Evolutionary conservation across 2,113 vertebrate genomes (phyloP), one percentile per base, ranked within the genome.

Genomic region (Muscicapa adusta): DNA sequence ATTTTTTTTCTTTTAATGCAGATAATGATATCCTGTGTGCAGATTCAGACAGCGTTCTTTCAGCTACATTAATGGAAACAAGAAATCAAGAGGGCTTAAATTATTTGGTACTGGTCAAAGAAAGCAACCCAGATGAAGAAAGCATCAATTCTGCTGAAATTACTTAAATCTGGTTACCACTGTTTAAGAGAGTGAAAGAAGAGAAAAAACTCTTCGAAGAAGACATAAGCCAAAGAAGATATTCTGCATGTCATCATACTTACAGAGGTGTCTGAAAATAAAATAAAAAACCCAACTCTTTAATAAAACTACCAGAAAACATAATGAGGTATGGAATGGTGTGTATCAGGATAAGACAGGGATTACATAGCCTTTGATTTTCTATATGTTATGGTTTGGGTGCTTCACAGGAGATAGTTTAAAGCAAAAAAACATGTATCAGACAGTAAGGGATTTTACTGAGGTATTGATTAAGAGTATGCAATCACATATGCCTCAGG

Each of bases 41-140:
- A 74, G 96, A 94, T 91, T 95, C 85, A 9, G 96, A 91, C 78
- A 95, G 87, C 2, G 1, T 65, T 73, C 76, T 38, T 36, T 95
- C 97, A 66, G 12, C 94, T 51, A 91, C 26, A 9, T 45, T 98
- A 65, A 75, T 84, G 89, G 96, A 97, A 97, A 91, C 77, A 77
- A 97, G 66, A 76, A 97, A 98, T 92, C 66, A 93, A 81, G 97
- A 98, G 58, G 97, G 97, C 22, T 93, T 98, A 96, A 97, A 96
- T 91, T 98, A 98, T 83, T 94, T 98, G 95, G 78, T 98, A 42
- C 54, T 98, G 72, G 91, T 95, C 74, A 96, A 96, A 96, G 95
- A 95, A 68, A 48, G 40, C 48, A 94, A 83, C 10, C 65, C 74
- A 91, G 78, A 86, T 47, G 45, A 93, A 73, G 71, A 28, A 78